Evolutionary conservation across 1,140 invertebrate species (phyloP).

Genomic region (Marisa cornuarietis): DNA sequence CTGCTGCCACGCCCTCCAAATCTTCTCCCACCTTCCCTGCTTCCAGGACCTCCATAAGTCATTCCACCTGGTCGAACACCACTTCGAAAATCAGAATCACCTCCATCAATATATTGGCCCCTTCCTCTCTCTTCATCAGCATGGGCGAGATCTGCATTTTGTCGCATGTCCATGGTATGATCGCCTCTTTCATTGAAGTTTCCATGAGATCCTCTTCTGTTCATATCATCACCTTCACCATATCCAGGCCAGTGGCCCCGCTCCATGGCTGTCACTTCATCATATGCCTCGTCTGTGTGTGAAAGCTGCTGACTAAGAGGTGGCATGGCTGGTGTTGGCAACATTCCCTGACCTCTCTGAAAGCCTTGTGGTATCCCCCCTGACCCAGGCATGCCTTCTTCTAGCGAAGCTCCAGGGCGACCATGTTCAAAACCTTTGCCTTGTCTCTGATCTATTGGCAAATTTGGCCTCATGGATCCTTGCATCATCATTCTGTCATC

Average conservation of each 20-base stretch:
- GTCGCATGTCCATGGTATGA: not conserved
- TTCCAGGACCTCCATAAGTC: slow-evolving; percentile 15
- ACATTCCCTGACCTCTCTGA: slow-evolving; percentile 11
- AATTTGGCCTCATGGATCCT: not conserved
- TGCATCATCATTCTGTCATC: no score
- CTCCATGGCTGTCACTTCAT: slow-evolving; percentile 8
- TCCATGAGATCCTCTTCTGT: not conserved
- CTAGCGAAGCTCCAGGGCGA: slow-evolving; percentile 1
- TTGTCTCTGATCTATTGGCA: not conserved
- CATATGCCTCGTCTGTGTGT: not conserved
- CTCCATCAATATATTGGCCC: slow-evolving; percentile 14
- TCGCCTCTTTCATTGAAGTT: not conserved
- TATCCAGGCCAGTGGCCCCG: slow-evolving; percentile 20
- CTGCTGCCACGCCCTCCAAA: slow-evolving; percentile 1
- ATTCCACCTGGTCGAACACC: not conserved
- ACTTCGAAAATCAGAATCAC: slow-evolving; percentile 22
- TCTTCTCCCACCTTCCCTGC: slow-evolving; percentile 5
- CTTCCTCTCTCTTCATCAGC: slow-evolving; percentile 18
- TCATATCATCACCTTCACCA: slow-evolving; percentile 1
- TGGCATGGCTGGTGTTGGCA: slow-evolving; percentile 16
- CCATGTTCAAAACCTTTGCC: slow-evolving; percentile 8
- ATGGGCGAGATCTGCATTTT: slow-evolving; percentile 16
- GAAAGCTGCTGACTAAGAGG: not conserved
- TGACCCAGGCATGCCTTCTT: slow-evolving; percentile 11
- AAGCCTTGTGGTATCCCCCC: slow-evolving; percentile 2